Evolutionary conservation across 2,888 invertebrate genomes (phyloP).

Genomic region (Hoplodrina ambigua): DNA sequence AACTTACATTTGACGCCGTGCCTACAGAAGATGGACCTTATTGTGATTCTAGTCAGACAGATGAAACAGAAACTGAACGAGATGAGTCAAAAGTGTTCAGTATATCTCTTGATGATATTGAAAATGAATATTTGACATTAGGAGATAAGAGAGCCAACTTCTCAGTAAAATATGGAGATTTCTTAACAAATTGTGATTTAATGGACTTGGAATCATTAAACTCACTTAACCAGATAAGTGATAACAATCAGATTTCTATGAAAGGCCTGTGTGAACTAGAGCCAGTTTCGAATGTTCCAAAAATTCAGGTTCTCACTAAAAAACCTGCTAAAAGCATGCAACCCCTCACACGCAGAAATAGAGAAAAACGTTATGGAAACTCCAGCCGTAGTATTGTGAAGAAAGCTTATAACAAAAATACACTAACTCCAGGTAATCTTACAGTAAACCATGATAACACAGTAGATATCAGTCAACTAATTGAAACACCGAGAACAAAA

Average conservation of each 20-base stretch:
- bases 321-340: conserved; percentile 18
- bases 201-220: conserved; percentile 64
- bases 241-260: conserved; percentile 43
- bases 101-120: conserved; percentile 81
- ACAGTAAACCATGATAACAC: conserved; percentile 8
- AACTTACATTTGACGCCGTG: conserved; percentile 89
- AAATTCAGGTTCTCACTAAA: conserved; percentile 10
- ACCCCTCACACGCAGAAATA: conserved; percentile 17
- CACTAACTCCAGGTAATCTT: conserved; percentile 5
- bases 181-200: conserved; percentile 79
- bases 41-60: conserved; percentile 71
- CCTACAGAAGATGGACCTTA: conserved; percentile 88
- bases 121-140: conserved; percentile 76
- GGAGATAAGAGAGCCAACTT: conserved; percentile 80
- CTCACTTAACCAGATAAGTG: conserved; percentile 48
- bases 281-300: background rate
- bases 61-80: conserved; percentile 44
- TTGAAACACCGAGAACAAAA: conserved; percentile 5
- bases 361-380: conserved; percentile 1
- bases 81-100: conserved; percentile 66
- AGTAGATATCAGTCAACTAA: conserved; percentile 21
- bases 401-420: conserved; percentile 19
- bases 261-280: background rate
- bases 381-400: conserved; percentile 27
- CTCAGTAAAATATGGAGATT: conserved; percentile 83